phyloP scores from a whole-genome alignment of 2,797 vertebrate genomes.

The Kryptopterus vitreolus region DNA sequence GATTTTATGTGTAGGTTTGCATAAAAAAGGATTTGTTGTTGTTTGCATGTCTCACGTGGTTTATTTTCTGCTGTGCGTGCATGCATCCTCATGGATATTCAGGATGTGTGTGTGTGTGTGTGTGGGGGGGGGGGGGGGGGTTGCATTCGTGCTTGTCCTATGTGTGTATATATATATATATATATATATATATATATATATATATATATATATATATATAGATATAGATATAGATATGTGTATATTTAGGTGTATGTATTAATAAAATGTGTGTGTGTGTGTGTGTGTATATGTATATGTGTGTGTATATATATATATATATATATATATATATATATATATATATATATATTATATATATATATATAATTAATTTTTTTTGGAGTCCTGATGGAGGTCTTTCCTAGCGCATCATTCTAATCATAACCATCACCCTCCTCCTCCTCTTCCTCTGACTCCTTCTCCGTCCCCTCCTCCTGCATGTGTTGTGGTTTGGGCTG shows the following conservation, averaged over 20 bases:
- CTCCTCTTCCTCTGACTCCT: conserved; percentile 11
- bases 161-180: not conserved
- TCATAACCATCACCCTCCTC: not conserved
- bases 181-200: too few relatives aligned
- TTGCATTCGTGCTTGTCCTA: not conserved
- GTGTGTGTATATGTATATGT: too few relatives aligned
- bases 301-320: too few relatives aligned
- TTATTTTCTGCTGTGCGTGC: not conserved
- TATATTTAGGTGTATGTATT: too few relatives aligned
- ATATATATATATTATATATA: too few relatives aligned
- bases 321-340: too few relatives aligned
- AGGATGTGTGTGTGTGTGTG: not conserved
- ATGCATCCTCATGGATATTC: not conserved
- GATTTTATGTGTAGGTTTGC: not conserved
- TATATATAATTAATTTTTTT: not conserved
- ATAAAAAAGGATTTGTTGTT: not conserved
- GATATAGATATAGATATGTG: too few relatives aligned
- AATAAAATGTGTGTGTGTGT: too few relatives aligned
- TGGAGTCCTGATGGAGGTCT: conserved; percentile 33
- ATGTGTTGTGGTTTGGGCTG: conserved; percentile 76
- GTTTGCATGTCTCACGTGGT: not conserved
- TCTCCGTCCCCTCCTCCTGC: conserved; percentile 51
- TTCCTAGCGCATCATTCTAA: not conserved
- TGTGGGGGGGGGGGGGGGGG: not conserved
- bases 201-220: too few relatives aligned